These are phyloP conservation scores for Mechanitis mazaeus DNA, from an alignment of 2,888 invertebrate species.

Conservation along the genomic window DNA sequence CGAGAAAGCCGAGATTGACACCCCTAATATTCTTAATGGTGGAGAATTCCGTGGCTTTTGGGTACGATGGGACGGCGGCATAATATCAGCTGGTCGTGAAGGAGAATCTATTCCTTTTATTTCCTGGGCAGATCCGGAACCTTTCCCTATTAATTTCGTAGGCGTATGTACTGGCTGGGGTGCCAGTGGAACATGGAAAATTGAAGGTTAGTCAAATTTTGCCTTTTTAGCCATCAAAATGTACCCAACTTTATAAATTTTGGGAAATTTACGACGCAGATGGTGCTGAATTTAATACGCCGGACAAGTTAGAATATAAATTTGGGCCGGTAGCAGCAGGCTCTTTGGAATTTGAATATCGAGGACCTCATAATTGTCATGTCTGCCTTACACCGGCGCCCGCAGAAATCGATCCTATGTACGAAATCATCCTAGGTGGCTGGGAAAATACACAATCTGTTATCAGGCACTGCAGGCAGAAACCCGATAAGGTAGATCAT, in stretches of 20 bases:
- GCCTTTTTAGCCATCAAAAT: slow-evolving; percentile 44
- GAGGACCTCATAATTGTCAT: slow-evolving; percentile 80
- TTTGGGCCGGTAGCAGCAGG: slow-evolving; percentile 76
- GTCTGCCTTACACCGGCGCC: slow-evolving; percentile 75
- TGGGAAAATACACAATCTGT: slow-evolving; percentile 81
- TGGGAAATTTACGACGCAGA: slow-evolving; percentile 61
- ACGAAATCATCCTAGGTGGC: slow-evolving; percentile 82
- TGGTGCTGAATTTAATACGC: slow-evolving; percentile 73
- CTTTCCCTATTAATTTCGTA: slow-evolving; percentile 83
- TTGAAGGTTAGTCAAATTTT: slow-evolving; percentile 78
- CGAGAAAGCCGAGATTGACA: slow-evolving; percentile 82
- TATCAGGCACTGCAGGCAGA: slow-evolving; percentile 78
- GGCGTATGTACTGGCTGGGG: slow-evolving; percentile 94
- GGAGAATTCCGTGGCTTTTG: slow-evolving; percentile 90
- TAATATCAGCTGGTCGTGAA: slow-evolving; percentile 83
- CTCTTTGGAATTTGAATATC: slow-evolving; percentile 74
- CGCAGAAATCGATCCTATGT: slow-evolving; percentile 77
- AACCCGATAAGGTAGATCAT: slow-evolving; percentile 78
- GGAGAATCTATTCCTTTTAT: slow-evolving; percentile 84
- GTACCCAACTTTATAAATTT: slow-evolving; percentile 66
- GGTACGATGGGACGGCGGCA: slow-evolving; percentile 85
- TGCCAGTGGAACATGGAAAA: slow-evolving; percentile 86
- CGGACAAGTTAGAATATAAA: slow-evolving; percentile 76
- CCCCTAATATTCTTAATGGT: slow-evolving; percentile 82
- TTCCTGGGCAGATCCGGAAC: slow-evolving; percentile 82